phyloP scores from a whole-genome alignment of 2,113 vertebrate species.

The Thinocorus orbignyianus region DNA sequence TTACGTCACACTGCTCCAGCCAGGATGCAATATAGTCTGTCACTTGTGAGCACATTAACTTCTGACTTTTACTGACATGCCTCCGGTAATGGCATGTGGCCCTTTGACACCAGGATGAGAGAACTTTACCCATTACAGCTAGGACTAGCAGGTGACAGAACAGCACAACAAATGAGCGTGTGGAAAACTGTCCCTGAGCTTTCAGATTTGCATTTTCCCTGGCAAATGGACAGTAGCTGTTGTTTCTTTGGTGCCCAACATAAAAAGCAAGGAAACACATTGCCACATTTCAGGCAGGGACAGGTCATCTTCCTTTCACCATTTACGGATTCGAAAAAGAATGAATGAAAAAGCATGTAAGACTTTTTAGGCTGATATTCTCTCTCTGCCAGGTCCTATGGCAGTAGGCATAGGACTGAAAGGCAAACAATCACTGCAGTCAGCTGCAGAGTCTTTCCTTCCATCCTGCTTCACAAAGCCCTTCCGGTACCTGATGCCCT shows the following conservation, averaged over 20 bases:
- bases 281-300: neutral
- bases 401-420: neutral
- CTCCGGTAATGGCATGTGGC: neutral
- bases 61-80: neutral
- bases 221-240: neutral
- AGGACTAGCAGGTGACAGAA: neutral
- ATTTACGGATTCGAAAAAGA: neutral
- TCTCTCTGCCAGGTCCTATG: neutral
- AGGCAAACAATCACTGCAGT: neutral
- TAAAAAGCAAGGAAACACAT: neutral
- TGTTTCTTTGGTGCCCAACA: neutral
- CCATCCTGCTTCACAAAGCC: neutral
- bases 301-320: neutral
- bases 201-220: neutral
- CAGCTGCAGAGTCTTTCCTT: neutral
- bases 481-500: neutral
- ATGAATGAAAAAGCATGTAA: neutral
- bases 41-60: accelerated
- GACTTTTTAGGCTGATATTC: neutral
- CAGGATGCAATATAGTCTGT: neutral
- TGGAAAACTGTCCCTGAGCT: neutral
- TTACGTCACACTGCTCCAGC: neutral
- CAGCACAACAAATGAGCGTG: neutral
- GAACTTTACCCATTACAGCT: neutral
- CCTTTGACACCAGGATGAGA: neutral